Percentiles rank a stretch among this genome's conserved stretches.
These are phyloP conservation scores for Petrocephalus sullivani DNA, from an alignment of 2,797 vertebrate genomes.

Conservation along the genomic window DNA sequence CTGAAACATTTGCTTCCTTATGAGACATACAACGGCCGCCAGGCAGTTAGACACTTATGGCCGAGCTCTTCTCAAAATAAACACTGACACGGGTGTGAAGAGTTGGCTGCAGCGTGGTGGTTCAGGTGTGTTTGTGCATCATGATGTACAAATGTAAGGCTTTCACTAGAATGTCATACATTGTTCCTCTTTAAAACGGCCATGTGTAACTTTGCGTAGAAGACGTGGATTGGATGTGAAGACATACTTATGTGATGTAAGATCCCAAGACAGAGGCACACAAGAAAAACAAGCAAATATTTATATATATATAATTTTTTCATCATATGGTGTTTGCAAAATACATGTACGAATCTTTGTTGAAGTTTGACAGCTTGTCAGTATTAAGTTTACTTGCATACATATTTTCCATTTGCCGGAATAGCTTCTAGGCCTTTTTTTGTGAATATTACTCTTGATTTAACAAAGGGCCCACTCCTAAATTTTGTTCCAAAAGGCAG, in stretches of 20 bases:
- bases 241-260: too few species aligned
- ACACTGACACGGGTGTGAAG: not conserved
- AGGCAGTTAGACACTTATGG: not conserved
- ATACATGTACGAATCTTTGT: constrained; percentile 18
- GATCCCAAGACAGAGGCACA: not conserved
- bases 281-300: constrained; percentile 12
- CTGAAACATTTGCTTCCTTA: not conserved
- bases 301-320: not conserved
- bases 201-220: not conserved
- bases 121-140: not conserved
- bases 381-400: constrained; percentile 28
- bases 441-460: constrained; percentile 19
- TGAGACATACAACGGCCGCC: not conserved
- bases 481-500: constrained; percentile 61
- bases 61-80: not conserved
- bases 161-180: not conserved
- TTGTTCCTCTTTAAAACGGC: not conserved
- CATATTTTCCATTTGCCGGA: constrained; percentile 38
- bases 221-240: not conserved
- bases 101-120: not conserved
- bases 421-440: constrained; percentile 39
- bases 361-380: not conserved
- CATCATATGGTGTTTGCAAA: constrained; percentile 21
- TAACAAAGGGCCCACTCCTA: constrained; percentile 73
- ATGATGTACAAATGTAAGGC: not conserved